These are phyloP conservation scores for Psammodynastes pulverulentus DNA, from an alignment of 2,113 vertebrate genomes.

Conservation along the genomic window DNA sequence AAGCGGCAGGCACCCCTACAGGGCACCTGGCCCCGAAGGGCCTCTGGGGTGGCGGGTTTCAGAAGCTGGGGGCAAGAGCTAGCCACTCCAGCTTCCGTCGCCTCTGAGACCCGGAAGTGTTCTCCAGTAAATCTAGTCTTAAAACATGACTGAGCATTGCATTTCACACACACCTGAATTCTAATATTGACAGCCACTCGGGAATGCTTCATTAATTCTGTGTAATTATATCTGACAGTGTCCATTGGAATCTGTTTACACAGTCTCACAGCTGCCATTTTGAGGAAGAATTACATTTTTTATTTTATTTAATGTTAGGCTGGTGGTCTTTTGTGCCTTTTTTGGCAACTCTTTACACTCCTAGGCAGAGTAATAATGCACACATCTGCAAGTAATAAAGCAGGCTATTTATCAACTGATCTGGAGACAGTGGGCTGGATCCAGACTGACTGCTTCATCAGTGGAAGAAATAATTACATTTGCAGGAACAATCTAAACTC, in stretches of 20 bases:
- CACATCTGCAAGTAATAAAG: background rate
- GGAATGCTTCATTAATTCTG: conserved; percentile 4
- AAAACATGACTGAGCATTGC: background rate
- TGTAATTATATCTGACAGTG: conserved; percentile 15
- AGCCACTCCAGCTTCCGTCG: too few relatives aligned
- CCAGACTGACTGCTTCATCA: background rate
- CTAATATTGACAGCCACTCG: conserved; percentile 1
- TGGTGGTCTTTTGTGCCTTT: background rate
- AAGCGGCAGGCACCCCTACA: too few relatives aligned
- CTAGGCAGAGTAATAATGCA: background rate
- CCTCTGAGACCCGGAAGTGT: too few relatives aligned
- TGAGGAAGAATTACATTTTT: background rate
- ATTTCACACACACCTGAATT: background rate
- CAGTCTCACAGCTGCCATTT: conserved; percentile 5
- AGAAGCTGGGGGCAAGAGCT: too few relatives aligned
- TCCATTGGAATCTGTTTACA: background rate
- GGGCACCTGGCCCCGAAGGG: too few relatives aligned
- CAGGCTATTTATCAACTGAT: background rate
- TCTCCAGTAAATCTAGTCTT: background rate
- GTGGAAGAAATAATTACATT: background rate
- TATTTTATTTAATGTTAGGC: background rate
- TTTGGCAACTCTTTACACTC: background rate
- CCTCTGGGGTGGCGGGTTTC: too few relatives aligned
- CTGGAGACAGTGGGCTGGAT: background rate
- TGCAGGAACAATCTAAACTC: background rate